A percentile compares a stretch with the other conserved stretches of the same genome.
These are phyloP conservation scores for Drosophila planitibia DNA, from an alignment of 2,888 invertebrate species.

Conservation along the genomic window DNA sequence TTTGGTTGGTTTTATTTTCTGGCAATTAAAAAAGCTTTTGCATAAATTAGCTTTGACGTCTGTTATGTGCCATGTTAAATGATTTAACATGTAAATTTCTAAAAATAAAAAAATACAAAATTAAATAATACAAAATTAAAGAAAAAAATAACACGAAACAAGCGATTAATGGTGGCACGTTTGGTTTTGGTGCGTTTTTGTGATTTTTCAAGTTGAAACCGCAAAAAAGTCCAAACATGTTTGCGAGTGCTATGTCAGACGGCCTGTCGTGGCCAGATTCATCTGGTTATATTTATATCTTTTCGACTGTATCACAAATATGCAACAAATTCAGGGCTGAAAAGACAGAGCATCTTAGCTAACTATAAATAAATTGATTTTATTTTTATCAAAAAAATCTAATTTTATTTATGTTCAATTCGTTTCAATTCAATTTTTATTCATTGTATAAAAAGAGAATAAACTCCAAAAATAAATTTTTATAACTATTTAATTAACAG, in stretches of 20 bases:
- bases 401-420: background rate
- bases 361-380: too few species aligned
- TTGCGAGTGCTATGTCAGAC: constrained; percentile 45
- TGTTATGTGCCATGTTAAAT: constrained; percentile 38
- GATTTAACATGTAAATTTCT: constrained; percentile 51
- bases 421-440: background rate
- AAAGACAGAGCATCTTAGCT: background rate
- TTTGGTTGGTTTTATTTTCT: constrained; percentile 9
- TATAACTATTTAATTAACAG: constrained; percentile 19
- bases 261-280: constrained; percentile 35
- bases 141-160: constrained; percentile 7
- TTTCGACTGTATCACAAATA: constrained; percentile 10
- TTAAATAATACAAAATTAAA: constrained; percentile 8
- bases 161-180: constrained; percentile 26
- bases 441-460: background rate
- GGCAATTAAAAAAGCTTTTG: constrained; percentile 48
- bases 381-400: too few species aligned
- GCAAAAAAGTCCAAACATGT: constrained; percentile 63
- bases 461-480: constrained; percentile 9
- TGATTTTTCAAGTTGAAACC: constrained; percentile 42
- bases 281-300: constrained; percentile 34
- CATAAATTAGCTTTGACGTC: constrained; percentile 41
- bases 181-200: constrained; percentile 31
- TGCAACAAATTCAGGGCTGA: constrained; percentile 35
- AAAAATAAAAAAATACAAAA: constrained; percentile 14